Base-by-base conservation (phyloP, 2,888 invertebrate genomes). In the Pandemis heparana region DNA sequence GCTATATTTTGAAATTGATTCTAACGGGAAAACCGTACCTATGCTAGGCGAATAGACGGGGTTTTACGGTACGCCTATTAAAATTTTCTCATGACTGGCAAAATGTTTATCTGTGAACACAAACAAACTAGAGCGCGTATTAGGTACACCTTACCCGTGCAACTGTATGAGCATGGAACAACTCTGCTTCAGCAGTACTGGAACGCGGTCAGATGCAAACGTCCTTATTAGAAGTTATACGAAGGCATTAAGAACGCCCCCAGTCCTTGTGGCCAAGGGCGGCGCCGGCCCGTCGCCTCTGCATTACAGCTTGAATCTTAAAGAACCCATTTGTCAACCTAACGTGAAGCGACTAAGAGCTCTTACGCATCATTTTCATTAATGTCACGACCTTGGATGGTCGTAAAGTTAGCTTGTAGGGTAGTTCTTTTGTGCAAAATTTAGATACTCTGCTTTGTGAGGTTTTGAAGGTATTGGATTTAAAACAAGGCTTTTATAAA, bases 281-380 rank as follows among this genome's bases (percentile, higher is more conserved):
- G 69, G 73, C 73, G 73, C 73, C 73, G 51, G 23, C 59, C 63
- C 51, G 69, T 4, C 68, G 66, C 63, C 73, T 68, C 46, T 69
- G 63, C 70, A 46, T 59, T 9, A 66, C 65, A 41, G 64, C 65
- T 41, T 53, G 70, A 67, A 62, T 63, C 75, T 71, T 65, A 70
- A 72, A 71, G 60, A 48, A 70, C 43, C 71, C 43, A 76, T 75
- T 76, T 77, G 73, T 75, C 76, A 75, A 75, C 53, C 63, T 56
- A 74, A 74, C 64, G 73, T 60, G 73, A 66, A 71, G 14, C 39
- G 41, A 59, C 67, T 71, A 59, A 67, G 16, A 71, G 67, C 63
- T 63, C 51, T 68, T 72, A 72, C 59, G 73, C 68, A 63, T 66
- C 41, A 72, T 60, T 69, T 51, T 64, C 73, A 73, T 69, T 73